A percentile compares a stretch with the other conserved stretches of the same genome.
Evolutionary conservation across 2,888 invertebrate genomes (phyloP).

Genomic region (Melinaea menophilus): DNA sequence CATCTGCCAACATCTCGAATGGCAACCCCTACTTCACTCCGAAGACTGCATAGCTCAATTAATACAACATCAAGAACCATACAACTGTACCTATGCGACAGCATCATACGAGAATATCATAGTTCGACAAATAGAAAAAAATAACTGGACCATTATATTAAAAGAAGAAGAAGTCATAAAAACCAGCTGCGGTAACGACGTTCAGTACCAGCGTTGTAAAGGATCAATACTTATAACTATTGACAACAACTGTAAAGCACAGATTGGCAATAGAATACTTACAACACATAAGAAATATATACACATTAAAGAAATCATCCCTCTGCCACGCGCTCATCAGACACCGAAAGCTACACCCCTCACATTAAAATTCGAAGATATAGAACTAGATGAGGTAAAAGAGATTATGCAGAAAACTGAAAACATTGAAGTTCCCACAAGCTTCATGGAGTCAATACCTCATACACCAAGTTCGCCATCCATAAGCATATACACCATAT

Average conservation of each 20-base stretch:
- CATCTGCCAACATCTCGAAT: too few species aligned
- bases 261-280: conserved; percentile 25
- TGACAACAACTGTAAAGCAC: conserved; percentile 31
- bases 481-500: conserved; percentile 8
- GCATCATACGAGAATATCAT: conserved; percentile 27
- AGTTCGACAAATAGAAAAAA: conserved; percentile 35
- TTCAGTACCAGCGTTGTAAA: too few species aligned
- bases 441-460: not conserved
- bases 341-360: conserved; percentile 18
- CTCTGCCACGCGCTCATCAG: conserved; percentile 28
- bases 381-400: conserved; percentile 25
- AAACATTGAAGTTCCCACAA: conserved; percentile 4
- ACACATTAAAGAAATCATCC: conserved; percentile 30
- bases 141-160: conserved; percentile 34
- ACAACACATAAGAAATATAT: conserved; percentile 29
- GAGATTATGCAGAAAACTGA: conserved; percentile 19
- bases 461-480: conserved; percentile 22
- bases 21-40: not conserved
- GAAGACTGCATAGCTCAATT: conserved; percentile 19
- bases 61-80: conserved; percentile 12
- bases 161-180: conserved; percentile 36
- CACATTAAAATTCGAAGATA: conserved; percentile 25
- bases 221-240: too few species aligned
- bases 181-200: conserved; percentile 31
- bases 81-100: conserved; percentile 15